Percentiles rank a stretch among this genome's conserved stretches.
Conservation (phyloP, 2,888 invertebrate species). For the Drosophila anomelani region DNA sequence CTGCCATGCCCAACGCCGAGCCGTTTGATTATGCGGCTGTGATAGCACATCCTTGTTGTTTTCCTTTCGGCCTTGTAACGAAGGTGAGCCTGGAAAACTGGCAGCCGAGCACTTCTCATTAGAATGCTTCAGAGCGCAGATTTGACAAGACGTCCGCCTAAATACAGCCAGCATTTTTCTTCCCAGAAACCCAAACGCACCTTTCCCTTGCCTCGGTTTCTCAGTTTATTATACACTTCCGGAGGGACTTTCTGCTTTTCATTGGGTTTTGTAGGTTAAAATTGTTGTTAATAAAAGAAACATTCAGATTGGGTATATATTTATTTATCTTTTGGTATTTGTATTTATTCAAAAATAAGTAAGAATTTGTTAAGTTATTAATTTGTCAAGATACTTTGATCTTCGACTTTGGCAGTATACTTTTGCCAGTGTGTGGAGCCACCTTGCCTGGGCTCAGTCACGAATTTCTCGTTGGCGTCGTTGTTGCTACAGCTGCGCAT, state of each 20-base stretch:
- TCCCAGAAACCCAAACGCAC: slow-evolving; percentile 12
- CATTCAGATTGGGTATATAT: no score
- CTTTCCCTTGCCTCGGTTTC: background rate
- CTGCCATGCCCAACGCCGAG: slow-evolving; percentile 55
- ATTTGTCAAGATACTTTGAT: background rate
- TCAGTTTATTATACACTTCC: background rate
- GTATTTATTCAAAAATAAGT: no score
- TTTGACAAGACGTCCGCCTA: slow-evolving; percentile 71
- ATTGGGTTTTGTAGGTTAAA: background rate
- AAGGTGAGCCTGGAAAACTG: slow-evolving; percentile 50
- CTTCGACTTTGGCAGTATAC: slow-evolving; percentile 3
- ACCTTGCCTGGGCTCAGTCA: slow-evolving; percentile 53
- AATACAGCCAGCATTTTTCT: slow-evolving; percentile 61
- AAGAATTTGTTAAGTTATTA: no score
- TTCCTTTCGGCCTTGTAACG: slow-evolving; percentile 47
- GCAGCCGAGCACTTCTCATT: slow-evolving; percentile 72
- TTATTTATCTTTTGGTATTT: background rate
- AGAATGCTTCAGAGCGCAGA: slow-evolving; percentile 75
- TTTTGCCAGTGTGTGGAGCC: background rate
- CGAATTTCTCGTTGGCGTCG: slow-evolving; percentile 51
- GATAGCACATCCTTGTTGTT: slow-evolving; percentile 63
- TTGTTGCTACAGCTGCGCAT: slow-evolving; percentile 72
- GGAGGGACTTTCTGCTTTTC: background rate
- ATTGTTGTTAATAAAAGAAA: background rate
- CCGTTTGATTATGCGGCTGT: slow-evolving; percentile 72